Evolutionary conservation across 2,113 vertebrate genomes (phyloP).

Genomic region (Salvelinus sp.): DNA sequence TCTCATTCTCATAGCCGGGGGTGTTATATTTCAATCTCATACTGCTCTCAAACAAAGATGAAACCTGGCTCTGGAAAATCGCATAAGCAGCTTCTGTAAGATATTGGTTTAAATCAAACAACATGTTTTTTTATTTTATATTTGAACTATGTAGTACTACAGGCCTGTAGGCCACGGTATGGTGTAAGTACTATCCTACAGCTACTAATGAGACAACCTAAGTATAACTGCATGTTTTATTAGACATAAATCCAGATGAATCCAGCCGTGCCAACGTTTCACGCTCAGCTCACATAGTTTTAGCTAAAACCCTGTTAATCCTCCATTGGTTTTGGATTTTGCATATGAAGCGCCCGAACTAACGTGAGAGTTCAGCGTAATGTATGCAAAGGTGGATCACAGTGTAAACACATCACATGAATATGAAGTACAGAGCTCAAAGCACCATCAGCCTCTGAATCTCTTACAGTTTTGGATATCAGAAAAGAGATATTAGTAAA

Average conservation of each 20-base stretch:
- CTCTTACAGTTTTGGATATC: too few species aligned
- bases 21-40: constrained; percentile 53
- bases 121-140: background rate
- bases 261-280: background rate
- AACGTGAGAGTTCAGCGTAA: constrained; percentile 16
- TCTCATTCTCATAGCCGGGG: constrained; percentile 27
- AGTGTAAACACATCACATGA: too few species aligned
- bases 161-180: background rate
- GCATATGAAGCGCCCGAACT: constrained; percentile 12
- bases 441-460: too few species aligned
- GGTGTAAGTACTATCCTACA: background rate
- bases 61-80: background rate
- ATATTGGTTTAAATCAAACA: constrained; percentile 25
- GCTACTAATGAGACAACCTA: constrained; percentile 17
- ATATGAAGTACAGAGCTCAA: too few species aligned
- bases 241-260: constrained; percentile 20
- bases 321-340: constrained; percentile 31
- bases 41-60: constrained; percentile 3
- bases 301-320: constrained; percentile 22
- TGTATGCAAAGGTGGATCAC: background rate
- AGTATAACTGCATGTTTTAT: constrained; percentile 21
- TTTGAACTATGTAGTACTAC: constrained; percentile 11
- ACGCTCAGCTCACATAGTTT: background rate
- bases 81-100: background rate
- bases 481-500: background rate